Evolutionary conservation across 1,140 invertebrate species (phyloP), one percentile per base, ranked within the genome.

Genomic region (Zaprionus vittiger): DNA sequence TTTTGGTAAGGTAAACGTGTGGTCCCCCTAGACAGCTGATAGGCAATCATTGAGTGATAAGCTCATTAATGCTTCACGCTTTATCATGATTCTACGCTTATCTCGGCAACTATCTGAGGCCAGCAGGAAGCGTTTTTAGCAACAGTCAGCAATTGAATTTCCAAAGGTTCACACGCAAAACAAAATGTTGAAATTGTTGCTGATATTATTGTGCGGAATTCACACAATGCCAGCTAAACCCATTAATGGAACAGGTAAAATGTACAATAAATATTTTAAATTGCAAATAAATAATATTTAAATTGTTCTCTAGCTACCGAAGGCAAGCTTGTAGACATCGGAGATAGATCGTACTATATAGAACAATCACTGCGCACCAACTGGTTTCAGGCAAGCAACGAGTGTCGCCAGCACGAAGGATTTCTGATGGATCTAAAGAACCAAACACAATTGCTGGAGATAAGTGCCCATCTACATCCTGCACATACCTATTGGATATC

Each of bases 381-480:
- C 60, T 80, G 79, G 78, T 80, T 80, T 2, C n/a, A 56, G n/a
- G 79, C 78, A 0, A 20, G 20, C 17, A 75, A 80, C 5, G 12
- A 38, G 7, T 80, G 79, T n/a, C 79, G 78, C 15, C 79, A 71
- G n/a, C 49, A 57, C 1, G 41, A 49, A 0, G 78, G 78, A 2
- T 65, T 65, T 14, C 22, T 80, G 7, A 22, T 64, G 1, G 69
- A 70, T 22, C 22, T 72, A 6, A 56, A 76, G 28, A 63, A 34
- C 9, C 37, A 47, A n/a, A 26, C 59, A 5, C 78, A 81, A 11
- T 57, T 80, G 5, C 14, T 38, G 20, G 3, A 5, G 4, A 37
- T 81, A 0, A 70, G 55, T 9, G 24, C 31, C 6, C 22, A 69
- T 41, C 56, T 80, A 1, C 60, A 80, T 37, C 78, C 65, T 6